Conservation (phyloP, 2,888 invertebrate species). For the Ichneumon xanthorius region DNA sequence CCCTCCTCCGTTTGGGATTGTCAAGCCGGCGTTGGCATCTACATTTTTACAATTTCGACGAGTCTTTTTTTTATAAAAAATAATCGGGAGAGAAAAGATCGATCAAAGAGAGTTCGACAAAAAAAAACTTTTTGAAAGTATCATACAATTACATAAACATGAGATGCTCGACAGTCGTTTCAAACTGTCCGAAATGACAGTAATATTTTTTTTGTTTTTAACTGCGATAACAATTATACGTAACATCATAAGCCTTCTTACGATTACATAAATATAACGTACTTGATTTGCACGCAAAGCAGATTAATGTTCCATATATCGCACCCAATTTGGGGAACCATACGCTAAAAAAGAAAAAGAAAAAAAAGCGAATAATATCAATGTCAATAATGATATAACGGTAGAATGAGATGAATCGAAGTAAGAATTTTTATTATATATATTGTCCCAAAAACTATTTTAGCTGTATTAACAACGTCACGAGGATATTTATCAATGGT, state of each 20-base stretch:
- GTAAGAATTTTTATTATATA: conserved; percentile 50
- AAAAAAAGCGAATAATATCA: conserved; percentile 42
- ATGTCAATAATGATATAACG: conserved; percentile 46
- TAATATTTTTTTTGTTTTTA: conserved; percentile 41
- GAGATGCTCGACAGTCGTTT: not conserved
- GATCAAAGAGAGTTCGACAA: not conserved
- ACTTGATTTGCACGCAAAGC: conserved; percentile 57
- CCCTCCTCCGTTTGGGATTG: conserved; percentile 10
- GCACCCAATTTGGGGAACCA: conserved; percentile 66
- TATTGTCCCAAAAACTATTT: conserved; percentile 32
- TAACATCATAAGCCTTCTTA: conserved; percentile 34
- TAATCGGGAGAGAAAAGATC: not conserved
- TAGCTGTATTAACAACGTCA: conserved; percentile 38
- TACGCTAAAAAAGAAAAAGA: conserved; percentile 60
- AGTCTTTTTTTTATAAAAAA: not conserved
- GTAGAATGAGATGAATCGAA: conserved; percentile 33
- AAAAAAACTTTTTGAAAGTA: conserved; percentile 32
- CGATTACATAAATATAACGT: conserved; percentile 38
- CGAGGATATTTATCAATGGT: conserved; percentile 52
- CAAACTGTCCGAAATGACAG: conserved; percentile 24
- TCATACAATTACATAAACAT: not conserved
- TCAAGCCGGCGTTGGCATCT: conserved; percentile 28
- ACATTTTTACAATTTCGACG: conserved; percentile 34
- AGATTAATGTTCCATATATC: conserved; percentile 61
- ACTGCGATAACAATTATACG: conserved; percentile 35